Conservation (phyloP, 2,888 invertebrate genomes). For the Oeneis ivallda region DNA sequence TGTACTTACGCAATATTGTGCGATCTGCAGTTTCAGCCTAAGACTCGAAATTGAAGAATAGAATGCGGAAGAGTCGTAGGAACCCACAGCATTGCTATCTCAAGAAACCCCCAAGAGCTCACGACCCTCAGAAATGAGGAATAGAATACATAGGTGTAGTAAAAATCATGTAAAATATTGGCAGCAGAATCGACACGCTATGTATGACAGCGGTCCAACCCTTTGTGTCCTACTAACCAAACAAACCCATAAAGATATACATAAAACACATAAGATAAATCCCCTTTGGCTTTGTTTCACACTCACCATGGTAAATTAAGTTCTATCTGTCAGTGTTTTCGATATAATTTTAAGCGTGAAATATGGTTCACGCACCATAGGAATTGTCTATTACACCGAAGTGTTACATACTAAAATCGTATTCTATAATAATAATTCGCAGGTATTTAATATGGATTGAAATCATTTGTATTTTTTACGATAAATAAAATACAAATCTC, state of each 20-base stretch:
- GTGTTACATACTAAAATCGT: conserved; percentile 7
- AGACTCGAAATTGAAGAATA: too few species aligned
- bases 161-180: conserved; percentile 5
- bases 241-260: conserved; percentile 23
- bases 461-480: too few species aligned
- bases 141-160: neutral
- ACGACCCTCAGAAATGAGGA: neutral
- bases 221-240: conserved; percentile 24
- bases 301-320: conserved; percentile 30
- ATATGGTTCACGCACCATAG: conserved; percentile 23
- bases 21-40: too few species aligned
- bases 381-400: conserved; percentile 51
- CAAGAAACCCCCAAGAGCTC: too few species aligned
- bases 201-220: conserved; percentile 40
- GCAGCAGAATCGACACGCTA: conserved; percentile 30
- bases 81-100: too few species aligned
- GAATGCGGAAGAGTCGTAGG: too few species aligned
- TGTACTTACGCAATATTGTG: too few species aligned
- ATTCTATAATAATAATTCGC: too few species aligned
- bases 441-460: too few species aligned
- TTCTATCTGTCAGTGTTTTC: conserved; percentile 32
- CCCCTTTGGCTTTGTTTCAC: conserved; percentile 25
- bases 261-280: conserved; percentile 25
- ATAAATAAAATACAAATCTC: too few species aligned
- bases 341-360: conserved; percentile 36